Conservation (phyloP, 2,888 invertebrate genomes). For the Drosophila anomalipes region DNA sequence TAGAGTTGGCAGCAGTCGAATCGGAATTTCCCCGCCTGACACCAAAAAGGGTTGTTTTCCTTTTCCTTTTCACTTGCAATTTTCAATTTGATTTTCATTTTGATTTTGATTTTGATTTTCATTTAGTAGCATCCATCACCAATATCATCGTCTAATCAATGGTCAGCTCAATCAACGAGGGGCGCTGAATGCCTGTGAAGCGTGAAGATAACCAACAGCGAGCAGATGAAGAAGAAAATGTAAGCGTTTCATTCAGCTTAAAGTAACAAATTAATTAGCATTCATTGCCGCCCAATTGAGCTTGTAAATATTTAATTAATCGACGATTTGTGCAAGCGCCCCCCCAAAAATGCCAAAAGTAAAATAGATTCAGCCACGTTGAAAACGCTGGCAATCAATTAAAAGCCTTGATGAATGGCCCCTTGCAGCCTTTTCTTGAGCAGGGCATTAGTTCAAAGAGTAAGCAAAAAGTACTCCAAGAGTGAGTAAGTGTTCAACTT, state of each 20-base stretch:
- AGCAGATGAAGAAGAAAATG: slow-evolving; percentile 7
- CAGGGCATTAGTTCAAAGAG: slow-evolving; percentile 1
- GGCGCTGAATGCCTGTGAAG: slow-evolving; percentile 41
- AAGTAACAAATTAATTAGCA: slow-evolving; percentile 75
- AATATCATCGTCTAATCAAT: slow-evolving; percentile 52
- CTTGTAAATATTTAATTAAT: slow-evolving; percentile 80
- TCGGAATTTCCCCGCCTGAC: slow-evolving; percentile 44
- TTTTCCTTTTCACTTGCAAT: slow-evolving; percentile 27
- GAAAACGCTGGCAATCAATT: slow-evolving; percentile 62
- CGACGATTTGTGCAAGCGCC: slow-evolving; percentile 60
- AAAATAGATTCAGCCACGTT: slow-evolving; percentile 25
- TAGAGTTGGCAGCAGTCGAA: slow-evolving; percentile 60
- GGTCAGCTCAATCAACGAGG: slow-evolving; percentile 34
- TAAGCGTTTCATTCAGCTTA: slow-evolving; percentile 41
- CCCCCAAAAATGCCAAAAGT: slow-evolving; percentile 39
- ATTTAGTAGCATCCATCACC: slow-evolving; percentile 26
- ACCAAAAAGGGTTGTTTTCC: slow-evolving; percentile 62
- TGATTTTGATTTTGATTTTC: background rate
- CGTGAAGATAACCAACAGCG: slow-evolving; percentile 66
- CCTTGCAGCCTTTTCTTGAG: slow-evolving; percentile 1
- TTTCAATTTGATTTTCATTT: slow-evolving; percentile 4
- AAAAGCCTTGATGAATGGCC: slow-evolving; percentile 57
- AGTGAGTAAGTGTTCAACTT: background rate
- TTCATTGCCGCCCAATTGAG: slow-evolving; percentile 77
- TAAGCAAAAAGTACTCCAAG: background rate